Evolutionary conservation across 2,888 invertebrate species (phyloP).

Genomic region (Leptopilina myrica): DNA sequence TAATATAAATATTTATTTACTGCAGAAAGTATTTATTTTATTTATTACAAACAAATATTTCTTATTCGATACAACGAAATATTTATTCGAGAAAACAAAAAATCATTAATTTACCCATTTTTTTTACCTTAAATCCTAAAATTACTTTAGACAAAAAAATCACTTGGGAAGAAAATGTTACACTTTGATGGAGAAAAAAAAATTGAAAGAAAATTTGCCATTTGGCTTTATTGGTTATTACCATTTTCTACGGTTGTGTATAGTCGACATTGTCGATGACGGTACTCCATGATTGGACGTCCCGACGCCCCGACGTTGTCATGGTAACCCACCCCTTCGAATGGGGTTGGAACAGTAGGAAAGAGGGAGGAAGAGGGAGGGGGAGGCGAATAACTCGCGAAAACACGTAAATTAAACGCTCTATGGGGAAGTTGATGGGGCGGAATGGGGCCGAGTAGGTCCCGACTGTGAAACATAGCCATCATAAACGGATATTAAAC

Average conservation of each 20-base stretch:
- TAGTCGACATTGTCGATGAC: slow-evolving; percentile 59
- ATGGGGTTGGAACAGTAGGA: slow-evolving; percentile 58
- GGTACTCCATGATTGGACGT: slow-evolving; percentile 69
- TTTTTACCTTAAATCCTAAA: no score
- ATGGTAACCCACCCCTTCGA: slow-evolving; percentile 71
- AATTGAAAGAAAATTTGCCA: slow-evolving; percentile 14
- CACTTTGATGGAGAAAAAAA: not conserved
- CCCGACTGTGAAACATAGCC: slow-evolving; percentile 57
- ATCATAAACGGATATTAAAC: slow-evolving; percentile 61
- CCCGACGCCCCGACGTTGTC: slow-evolving; percentile 66
- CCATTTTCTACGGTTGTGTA: slow-evolving; percentile 57
- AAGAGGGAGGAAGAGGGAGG: slow-evolving; percentile 61
- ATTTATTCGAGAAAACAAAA: no score
- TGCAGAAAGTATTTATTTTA: no score
- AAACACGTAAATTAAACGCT: slow-evolving; percentile 76
- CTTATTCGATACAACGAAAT: no score
- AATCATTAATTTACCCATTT: no score
- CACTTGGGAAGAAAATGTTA: no score
- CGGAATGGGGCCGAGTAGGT: slow-evolving; percentile 59
- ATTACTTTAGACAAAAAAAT: no score
- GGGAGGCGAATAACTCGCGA: slow-evolving; percentile 74
- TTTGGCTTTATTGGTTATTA: slow-evolving; percentile 65
- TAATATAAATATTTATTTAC: no score
- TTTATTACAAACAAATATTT: no score
- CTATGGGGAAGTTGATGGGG: slow-evolving; percentile 65